Conservation (phyloP, 2,888 invertebrate species). For the Drosophila suboccidentalis region DNA sequence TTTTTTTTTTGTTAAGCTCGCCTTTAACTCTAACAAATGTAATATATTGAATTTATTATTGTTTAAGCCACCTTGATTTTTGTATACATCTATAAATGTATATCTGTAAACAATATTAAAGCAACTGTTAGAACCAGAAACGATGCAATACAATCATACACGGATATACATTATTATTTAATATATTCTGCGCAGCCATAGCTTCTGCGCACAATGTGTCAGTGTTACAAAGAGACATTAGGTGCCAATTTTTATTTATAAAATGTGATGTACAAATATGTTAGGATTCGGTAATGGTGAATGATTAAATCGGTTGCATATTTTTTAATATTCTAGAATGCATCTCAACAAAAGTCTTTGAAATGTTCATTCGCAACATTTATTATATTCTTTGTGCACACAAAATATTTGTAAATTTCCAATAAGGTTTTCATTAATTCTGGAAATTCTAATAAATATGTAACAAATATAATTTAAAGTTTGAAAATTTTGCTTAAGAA, state of each 20-base stretch:
- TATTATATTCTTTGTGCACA: background rate
- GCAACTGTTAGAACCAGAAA: constrained; percentile 38
- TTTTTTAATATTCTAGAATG: background rate
- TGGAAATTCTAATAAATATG: background rate
- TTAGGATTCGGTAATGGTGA: background rate
- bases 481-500: background rate
- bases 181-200: constrained; percentile 47
- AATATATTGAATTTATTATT: constrained; percentile 16
- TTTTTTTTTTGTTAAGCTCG: constrained; percentile 17
- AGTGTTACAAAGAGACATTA: constrained; percentile 2
- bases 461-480: background rate
- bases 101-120: constrained; percentile 31
- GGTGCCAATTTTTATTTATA: background rate
- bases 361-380: background rate
- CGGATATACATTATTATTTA: constrained; percentile 42
- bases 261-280: background rate
- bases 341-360: background rate
- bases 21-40: constrained; percentile 28
- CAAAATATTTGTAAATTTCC: background rate
- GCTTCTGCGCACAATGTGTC: constrained; percentile 43
- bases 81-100: constrained; percentile 44
- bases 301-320: background rate
- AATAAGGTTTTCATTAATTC: background rate
- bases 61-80: constrained; percentile 31
- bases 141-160: constrained; percentile 34